Percentiles rank a stretch among this genome's conserved stretches.
phyloP scores from a whole-genome alignment of 2,888 invertebrate species.

The Nysson spinosus region DNA sequence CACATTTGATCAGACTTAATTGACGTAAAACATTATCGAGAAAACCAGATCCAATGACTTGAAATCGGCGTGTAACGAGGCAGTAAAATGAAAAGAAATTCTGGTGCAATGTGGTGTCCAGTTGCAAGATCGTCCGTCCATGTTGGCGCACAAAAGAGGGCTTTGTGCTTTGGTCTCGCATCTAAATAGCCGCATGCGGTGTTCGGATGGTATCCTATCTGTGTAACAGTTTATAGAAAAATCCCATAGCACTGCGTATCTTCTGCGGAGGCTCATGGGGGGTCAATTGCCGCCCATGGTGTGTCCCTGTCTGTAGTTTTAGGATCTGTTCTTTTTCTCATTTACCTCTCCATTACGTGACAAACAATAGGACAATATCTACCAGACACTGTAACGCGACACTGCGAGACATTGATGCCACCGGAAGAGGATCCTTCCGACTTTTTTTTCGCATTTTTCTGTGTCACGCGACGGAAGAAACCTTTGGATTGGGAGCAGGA shows the following conservation, averaged over 20 bases:
- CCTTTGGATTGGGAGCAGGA: too few species aligned
- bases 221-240: slow-evolving; percentile 67
- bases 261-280: slow-evolving; percentile 60
- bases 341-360: slow-evolving; percentile 25
- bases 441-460: too few species aligned
- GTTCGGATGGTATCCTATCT: slow-evolving; percentile 50
- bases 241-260: slow-evolving; percentile 51
- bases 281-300: slow-evolving; percentile 70
- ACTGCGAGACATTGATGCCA: slow-evolving; percentile 1
- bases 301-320: slow-evolving; percentile 43
- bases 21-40: too few species aligned
- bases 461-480: too few species aligned
- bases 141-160: slow-evolving; percentile 67
- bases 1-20: too few species aligned
- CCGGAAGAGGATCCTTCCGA: slow-evolving; percentile 23
- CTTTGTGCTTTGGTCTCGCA: slow-evolving; percentile 66
- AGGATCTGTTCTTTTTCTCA: slow-evolving; percentile 37
- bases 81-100: slow-evolving; percentile 35
- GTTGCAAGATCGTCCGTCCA: slow-evolving; percentile 66
- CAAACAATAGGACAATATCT: slow-evolving; percentile 12
- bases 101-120: slow-evolving; percentile 73
- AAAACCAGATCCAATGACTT: neutral
- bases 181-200: slow-evolving; percentile 60
- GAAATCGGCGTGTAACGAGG: slow-evolving; percentile 19
- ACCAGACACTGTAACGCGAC: slow-evolving; percentile 5